Base-by-base conservation (phyloP, 2,797 vertebrate genomes). In the Platyrinchus mystaceus region DNA sequence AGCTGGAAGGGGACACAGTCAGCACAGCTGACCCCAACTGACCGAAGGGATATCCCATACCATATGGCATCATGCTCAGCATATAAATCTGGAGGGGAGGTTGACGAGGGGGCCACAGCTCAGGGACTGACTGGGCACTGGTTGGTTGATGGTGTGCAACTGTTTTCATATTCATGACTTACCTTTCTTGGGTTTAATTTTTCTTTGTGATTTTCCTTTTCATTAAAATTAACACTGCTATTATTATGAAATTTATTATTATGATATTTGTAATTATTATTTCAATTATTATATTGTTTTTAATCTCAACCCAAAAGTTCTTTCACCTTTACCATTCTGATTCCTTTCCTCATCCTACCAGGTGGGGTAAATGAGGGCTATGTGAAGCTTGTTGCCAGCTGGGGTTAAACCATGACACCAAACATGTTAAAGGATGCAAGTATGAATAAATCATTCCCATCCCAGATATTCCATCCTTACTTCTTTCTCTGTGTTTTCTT, bases 341-440 rank as follows among this genome's bases (percentile, higher is more conserved):
- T 80, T 66, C 14, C 49, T 47, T 41, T 17, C 10, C 10, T 2
- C 2, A 20, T n/a, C 14, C 37, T 5, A 0, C 5, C 0, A 1
- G 12, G 19, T 28, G 27, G 5, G 22, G 13, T 34, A 6, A 49
- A 17, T 41, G 37, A 56, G 8, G 30, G 23, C 12, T 71, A 2
- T 32, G 15, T 43, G 66, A 70, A 70, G 6, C 12, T 27, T 36
- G 12, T 18, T 74, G 20, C 21, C 4, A 9, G 7, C 15, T 71
- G 34, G 37, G 14, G 5, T 62, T 36, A 50, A 83, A 50, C 30
- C 46, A 55, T 2, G 8, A 14, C 27, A 52, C 10, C 16, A 75
- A 69, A 81, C 6, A 7, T 49, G 17, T n/a, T 68, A 43, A 53
- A 66, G 49, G 60, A 63, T 52, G 12, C 4, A 58, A 34, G 19